Percentiles rank a stretch among this genome's conserved stretches.
These are phyloP conservation scores for Meteorus cinctellus DNA, from an alignment of 2,888 invertebrate species.

Conservation along the genomic window DNA sequence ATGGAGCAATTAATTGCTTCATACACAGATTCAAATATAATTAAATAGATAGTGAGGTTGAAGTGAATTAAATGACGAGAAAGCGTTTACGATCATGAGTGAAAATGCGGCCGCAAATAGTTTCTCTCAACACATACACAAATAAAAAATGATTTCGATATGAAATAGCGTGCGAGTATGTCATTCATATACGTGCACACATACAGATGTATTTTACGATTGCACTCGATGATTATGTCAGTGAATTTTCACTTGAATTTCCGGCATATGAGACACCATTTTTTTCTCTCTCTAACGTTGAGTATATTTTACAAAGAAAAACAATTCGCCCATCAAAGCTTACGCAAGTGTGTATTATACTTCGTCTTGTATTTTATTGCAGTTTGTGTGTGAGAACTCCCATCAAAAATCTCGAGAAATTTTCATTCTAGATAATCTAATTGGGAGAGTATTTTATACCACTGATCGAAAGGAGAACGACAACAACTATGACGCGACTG, in stretches of 20 bases:
- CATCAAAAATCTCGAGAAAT: background rate
- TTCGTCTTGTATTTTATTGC: background rate
- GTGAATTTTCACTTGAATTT: conserved; percentile 12
- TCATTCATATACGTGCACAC: background rate
- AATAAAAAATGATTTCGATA: conserved; percentile 26
- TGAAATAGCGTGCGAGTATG: conserved; percentile 9
- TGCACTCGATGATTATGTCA: conserved; percentile 7
- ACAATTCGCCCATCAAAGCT: conserved; percentile 5
- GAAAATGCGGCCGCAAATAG: conserved; percentile 37
- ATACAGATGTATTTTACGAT: background rate
- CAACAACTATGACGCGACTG: conserved; percentile 8
- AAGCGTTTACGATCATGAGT: conserved; percentile 35
- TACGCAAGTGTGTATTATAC: conserved; percentile 2
- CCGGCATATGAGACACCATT: background rate
- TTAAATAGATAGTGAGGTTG: conserved; percentile 18
- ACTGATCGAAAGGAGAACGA: conserved; percentile 29
- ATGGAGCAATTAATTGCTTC: too few species aligned
- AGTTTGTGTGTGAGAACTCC: conserved; percentile 20
- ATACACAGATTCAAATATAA: conserved; percentile 1
- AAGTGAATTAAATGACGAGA: conserved; percentile 3
- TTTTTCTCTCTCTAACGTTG: background rate
- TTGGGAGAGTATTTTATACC: background rate
- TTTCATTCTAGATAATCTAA: conserved; percentile 13
- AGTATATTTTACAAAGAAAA: conserved; percentile 21
- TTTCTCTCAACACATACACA: conserved; percentile 18